Base-by-base conservation (phyloP, 2,113 vertebrate species). In the Alexandromys fortis region DNA sequence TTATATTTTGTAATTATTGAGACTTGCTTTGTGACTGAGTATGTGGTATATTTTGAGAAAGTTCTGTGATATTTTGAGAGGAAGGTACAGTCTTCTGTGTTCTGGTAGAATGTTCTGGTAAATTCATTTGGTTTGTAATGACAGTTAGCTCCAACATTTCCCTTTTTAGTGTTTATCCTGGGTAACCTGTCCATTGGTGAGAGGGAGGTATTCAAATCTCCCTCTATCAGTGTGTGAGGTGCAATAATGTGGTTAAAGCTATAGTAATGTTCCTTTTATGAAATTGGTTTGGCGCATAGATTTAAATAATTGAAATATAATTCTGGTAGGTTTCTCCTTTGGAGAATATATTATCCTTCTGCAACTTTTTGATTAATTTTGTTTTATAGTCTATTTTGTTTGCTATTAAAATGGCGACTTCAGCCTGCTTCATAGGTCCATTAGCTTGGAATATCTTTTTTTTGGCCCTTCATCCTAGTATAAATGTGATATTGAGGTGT, bases 391-490 rank as follows among this genome's bases (percentile, higher is more conserved):
- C 26, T 11, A 12, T 79, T 79, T 79, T 79, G 26, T 79, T 79
- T 35, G 49, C 19, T 52, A 79, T 79, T 52, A 79, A 33, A 79
- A 52, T 52, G 30, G 10, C 1, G 33, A 35, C 77, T 33, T 2
- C 26, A 78, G 8, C 28, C 21, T 21, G 30, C 28, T 52, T 52
- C 47, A 52, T 52, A 35, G 30, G 16, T 49, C 30, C 9, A 52
- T 79, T 79, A 21, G 33, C 28, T 78, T 49, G 28, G 14, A 49
- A 49, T 33, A 49, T 17, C 45, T 33, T 78, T 78, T 78, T 78
- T 3, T 14, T n/a, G 30, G 9, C 7, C 7, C 6, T 49, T 78
- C 10, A 49, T 4, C 3, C 7, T 78, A 1, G 3, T 77, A 5
- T 42, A 45, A 12, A 28, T 47, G 14, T 33, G 45, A 77, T 47